Percentiles rank a stretch among this genome's conserved stretches.
Evolutionary conservation across 2,888 invertebrate genomes (phyloP).

Genomic region (Diarsia brunnea): DNA sequence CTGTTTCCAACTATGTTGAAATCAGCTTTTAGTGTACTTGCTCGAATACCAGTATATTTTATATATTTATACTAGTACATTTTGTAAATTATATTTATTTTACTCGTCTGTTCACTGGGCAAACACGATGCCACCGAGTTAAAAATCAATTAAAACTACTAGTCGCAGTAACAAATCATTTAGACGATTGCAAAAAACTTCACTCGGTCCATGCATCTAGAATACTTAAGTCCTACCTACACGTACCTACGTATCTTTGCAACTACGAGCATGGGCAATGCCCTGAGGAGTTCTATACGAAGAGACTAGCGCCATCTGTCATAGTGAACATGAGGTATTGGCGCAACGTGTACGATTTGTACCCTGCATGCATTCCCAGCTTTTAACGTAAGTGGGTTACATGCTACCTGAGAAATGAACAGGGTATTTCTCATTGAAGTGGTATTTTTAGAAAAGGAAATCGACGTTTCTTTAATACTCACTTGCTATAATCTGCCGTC

Average conservation of each 20-base stretch:
- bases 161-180: neutral
- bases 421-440: conserved; percentile 21
- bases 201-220: neutral
- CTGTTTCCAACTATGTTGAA: too few relatives aligned
- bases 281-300: conserved; percentile 47
- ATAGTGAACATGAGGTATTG: conserved; percentile 51
- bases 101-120: too few relatives aligned
- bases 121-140: neutral
- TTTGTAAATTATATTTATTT: neutral
- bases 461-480: neutral
- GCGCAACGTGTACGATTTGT: conserved; percentile 55
- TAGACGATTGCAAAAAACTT: conserved; percentile 7
- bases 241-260: conserved; percentile 4
- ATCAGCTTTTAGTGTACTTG: neutral
- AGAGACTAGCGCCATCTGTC: conserved; percentile 50
- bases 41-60: neutral
- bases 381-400: conserved; percentile 50
- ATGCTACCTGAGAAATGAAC: conserved; percentile 28
- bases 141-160: neutral
- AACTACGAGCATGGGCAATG: conserved; percentile 23
- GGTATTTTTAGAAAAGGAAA: neutral
- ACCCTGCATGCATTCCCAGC: conserved; percentile 50
- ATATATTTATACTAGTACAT: too few relatives aligned
- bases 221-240: neutral
- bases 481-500: neutral